Evolutionary conservation across 2,888 invertebrate species (phyloP), one percentile per base, ranked within the genome.

Genomic region (Tenodera sinensis): DNA sequence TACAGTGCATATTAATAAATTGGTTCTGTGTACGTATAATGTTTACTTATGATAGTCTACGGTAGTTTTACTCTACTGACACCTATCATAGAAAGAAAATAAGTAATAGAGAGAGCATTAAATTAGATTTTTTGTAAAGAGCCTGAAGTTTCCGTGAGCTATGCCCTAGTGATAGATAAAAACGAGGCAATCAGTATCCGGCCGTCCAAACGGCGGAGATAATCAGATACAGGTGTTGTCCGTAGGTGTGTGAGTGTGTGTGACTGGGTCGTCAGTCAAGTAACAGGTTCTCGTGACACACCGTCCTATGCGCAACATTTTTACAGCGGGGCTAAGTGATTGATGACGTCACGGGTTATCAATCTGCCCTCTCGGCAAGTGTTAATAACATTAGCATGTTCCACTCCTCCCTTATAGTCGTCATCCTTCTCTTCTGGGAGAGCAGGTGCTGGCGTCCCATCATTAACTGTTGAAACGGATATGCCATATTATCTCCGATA

Each of bases 281-380:
- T 85, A 88, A 47, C 89, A 34, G 15, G 42, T 15, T 88, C 89
- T 83, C 88, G 83, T 87, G 89, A 71, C 87, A 86, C 89, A 54
- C 84, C 28, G 15, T 28, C 88, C 83, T 15, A 30, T 83, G 54
- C 83, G 86, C 54, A 71, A 84, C 88, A 88, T 88, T 88, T 88
- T 88, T 71, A 88, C 30, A 47, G 28, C 30, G 28, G 28, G 71
- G 34, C 30, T 83, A 30, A 82, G 89, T 89, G 89, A 89, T 89
- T 89, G 89, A 89, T 89, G 88, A 89, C 89, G 89, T 89, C 89
- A 89, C 88, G 89, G 88, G 88, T 85, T 88, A 89, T 89, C 89
- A 89, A 89, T 89, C 89, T 88, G 89, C 83, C 47, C 54, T 54
- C 34, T 82, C 81, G 54, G 86, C 89, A 87, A 86, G 89, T 89